Conservation (phyloP, 2,113 vertebrate species). For the Rynchops niger region DNA sequence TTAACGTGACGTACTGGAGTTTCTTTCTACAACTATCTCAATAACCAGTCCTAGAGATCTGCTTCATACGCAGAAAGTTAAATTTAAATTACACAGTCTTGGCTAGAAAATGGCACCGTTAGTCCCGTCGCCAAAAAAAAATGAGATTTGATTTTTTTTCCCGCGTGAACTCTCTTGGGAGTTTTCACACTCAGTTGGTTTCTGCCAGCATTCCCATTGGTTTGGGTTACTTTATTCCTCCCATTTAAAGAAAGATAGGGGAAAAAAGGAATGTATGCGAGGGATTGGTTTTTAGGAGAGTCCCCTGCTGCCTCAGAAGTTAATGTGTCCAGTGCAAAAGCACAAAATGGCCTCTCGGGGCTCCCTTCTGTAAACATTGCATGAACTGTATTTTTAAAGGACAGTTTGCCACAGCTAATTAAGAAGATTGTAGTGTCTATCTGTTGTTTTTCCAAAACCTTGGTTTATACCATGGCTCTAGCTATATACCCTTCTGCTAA, state of each 20-base stretch:
- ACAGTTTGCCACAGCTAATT: background rate
- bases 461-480: background rate
- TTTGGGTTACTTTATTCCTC: constrained; percentile 13
- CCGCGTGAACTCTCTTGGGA: constrained; percentile 9
- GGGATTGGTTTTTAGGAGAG: background rate
- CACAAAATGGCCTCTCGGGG: background rate
- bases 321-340: background rate
- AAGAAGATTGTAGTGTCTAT: background rate
- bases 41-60: constrained; percentile 75
- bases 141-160: constrained; percentile 56
- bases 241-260: background rate
- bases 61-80: constrained; percentile 71
- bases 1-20: constrained; percentile 79
- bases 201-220: constrained; percentile 21
- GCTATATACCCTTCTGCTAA: background rate
- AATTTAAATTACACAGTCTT: constrained; percentile 62
- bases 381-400: background rate
- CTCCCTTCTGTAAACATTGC: background rate
- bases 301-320: background rate
- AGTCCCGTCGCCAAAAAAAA: constrained; percentile 40
- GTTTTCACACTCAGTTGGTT: constrained; percentile 49
- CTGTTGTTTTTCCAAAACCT: background rate
- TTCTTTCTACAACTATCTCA: constrained; percentile 76
- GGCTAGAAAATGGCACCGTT: constrained; percentile 62
- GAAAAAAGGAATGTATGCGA: rapidly evolving